Conservation (phyloP, 1,140 invertebrate genomes). For the Cotesia chilonis region DNA sequence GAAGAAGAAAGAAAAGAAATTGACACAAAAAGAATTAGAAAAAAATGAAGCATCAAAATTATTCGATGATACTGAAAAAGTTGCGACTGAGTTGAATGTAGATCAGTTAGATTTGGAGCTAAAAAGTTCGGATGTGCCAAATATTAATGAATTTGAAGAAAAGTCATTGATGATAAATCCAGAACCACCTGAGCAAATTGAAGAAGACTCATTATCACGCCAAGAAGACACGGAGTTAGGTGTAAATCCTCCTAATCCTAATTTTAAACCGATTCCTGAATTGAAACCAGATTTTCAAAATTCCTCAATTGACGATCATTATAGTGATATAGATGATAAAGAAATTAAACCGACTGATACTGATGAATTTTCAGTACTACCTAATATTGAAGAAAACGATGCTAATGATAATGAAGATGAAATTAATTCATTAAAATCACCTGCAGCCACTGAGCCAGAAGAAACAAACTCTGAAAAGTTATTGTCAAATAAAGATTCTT, state of each 20-base stretch:
- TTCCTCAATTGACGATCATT: constrained; percentile 53
- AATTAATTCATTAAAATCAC: constrained; percentile 44
- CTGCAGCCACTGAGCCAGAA: constrained; percentile 26
- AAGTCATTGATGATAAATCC: constrained; percentile 61
- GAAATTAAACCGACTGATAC: constrained; percentile 57
- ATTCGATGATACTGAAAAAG: constrained; percentile 34
- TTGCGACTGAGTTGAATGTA: constrained; percentile 39
- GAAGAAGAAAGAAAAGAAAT: constrained; percentile 64
- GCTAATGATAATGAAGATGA: constrained; percentile 45
- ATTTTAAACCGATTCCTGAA: constrained; percentile 61
- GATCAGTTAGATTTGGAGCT: constrained; percentile 38
- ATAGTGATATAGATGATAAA: constrained; percentile 57
- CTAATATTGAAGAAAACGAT: constrained; percentile 29
- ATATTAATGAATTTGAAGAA: constrained; percentile 54
- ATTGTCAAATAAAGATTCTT: not conserved
- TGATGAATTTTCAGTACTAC: constrained; percentile 52
- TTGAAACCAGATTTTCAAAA: constrained; percentile 50
- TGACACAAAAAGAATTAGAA: constrained; percentile 58
- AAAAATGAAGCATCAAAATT: constrained; percentile 57
- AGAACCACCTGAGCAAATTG: constrained; percentile 55
- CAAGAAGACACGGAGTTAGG: constrained; percentile 51
- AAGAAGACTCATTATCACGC: constrained; percentile 31
- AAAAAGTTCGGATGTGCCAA: constrained; percentile 18
- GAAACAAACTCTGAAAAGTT: constrained; percentile 49
- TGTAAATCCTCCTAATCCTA: constrained; percentile 60